Conservation (phyloP, 1,140 invertebrate species). For the Achroia grisella region DNA sequence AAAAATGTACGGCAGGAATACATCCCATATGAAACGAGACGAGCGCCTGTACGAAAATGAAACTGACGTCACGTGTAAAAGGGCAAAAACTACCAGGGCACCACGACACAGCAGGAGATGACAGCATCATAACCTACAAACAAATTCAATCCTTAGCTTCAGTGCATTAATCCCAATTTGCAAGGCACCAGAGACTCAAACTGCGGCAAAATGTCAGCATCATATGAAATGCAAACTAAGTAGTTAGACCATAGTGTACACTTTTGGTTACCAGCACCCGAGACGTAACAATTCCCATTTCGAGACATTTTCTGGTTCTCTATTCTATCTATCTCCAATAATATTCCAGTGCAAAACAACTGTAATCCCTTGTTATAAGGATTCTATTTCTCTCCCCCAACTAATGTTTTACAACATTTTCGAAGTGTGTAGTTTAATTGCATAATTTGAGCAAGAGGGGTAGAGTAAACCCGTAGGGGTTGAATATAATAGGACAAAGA, state of each 20-base stretch:
- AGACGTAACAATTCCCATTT: too few relatives aligned
- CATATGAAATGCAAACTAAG: conserved; percentile 9
- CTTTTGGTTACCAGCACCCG: too few relatives aligned
- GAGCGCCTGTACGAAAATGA: background rate
- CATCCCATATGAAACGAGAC: too few relatives aligned
- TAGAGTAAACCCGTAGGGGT: background rate
- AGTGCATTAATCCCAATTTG: background rate
- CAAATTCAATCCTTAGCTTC: background rate
- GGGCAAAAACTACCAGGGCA: conserved; percentile 17
- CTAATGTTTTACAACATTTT: background rate
- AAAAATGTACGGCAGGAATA: too few relatives aligned
- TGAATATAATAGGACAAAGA: background rate
- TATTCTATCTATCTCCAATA: too few relatives aligned
- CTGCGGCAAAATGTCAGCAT: background rate
- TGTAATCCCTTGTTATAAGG: background rate
- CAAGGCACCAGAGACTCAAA: background rate
- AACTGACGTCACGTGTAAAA: conserved; percentile 19
- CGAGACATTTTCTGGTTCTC: too few relatives aligned
- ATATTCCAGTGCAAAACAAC: background rate
- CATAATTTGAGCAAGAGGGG: background rate
- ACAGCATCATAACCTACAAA: background rate
- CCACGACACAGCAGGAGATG: conserved; percentile 7
- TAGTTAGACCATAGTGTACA: background rate
- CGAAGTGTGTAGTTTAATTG: background rate
- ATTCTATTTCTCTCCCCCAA: too few relatives aligned